phyloP scores from a whole-genome alignment of 2,797 vertebrate species.

The Pseudomugil gertrudae region DNA sequence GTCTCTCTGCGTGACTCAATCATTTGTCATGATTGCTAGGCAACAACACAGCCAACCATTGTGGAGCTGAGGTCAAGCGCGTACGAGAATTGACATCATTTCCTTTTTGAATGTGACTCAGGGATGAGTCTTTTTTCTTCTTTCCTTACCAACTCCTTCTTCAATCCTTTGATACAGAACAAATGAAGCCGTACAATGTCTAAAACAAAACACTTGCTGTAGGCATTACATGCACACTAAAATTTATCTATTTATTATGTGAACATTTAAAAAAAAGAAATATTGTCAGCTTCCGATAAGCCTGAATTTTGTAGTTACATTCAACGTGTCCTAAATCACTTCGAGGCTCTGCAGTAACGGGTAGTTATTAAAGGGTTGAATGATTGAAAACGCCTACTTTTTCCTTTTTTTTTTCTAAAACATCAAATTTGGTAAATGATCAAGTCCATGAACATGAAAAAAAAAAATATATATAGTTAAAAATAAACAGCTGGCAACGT shows the following conservation, averaged over 20 bases:
- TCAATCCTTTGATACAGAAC: too few species aligned
- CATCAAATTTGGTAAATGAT: neutral
- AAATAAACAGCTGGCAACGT: neutral
- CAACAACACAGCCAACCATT: constrained; percentile 71
- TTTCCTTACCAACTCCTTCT: constrained; percentile 32
- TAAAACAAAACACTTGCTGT: neutral
- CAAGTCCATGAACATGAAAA: neutral
- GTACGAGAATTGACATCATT: constrained; percentile 69
- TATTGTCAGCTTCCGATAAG: constrained; percentile 6
- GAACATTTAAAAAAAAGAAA: neutral
- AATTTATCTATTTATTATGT: neutral
- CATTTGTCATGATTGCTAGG: constrained; percentile 77
- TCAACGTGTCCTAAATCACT: neutral
- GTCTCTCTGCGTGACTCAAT: constrained; percentile 64
- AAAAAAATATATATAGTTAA: neutral
- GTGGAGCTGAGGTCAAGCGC: constrained; percentile 57
- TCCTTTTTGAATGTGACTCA: constrained; percentile 76
- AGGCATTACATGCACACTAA: neutral
- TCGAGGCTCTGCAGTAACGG: neutral
- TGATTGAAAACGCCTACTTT: neutral
- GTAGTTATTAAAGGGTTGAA: neutral
- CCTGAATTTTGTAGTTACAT: neutral
- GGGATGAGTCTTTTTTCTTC: constrained; percentile 60
- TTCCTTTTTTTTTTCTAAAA: neutral
- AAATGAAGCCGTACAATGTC: too few species aligned